Evolutionary conservation across 2,797 vertebrate genomes (phyloP).

Genomic region (Myotis findleyi): DNA sequence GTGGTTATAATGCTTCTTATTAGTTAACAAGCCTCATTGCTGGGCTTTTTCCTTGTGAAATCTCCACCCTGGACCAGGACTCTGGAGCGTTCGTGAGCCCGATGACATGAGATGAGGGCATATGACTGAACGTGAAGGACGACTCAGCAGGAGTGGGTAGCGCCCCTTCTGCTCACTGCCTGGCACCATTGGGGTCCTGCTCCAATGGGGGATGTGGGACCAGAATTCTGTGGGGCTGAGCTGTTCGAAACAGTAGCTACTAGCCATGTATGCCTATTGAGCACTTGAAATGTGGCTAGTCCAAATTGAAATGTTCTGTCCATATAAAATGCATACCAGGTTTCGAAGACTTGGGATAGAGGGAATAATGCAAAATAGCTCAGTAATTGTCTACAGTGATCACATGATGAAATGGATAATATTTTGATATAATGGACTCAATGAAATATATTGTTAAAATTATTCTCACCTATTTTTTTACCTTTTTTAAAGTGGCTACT

Average conservation of each 20-base stretch:
- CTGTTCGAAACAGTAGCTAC: not conserved
- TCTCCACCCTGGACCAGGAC: not conserved
- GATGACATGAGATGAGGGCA: not conserved
- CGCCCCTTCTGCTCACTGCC: not conserved
- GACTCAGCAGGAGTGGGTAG: too few species aligned
- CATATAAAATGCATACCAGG: not conserved
- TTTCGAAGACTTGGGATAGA: not conserved
- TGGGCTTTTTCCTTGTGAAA: conserved; percentile 31
- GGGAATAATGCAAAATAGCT: not conserved
- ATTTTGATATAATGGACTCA: not conserved
- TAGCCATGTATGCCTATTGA: not conserved
- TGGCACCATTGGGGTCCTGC: not conserved
- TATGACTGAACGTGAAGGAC: rapidly evolving
- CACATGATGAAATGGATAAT: conserved; percentile 7
- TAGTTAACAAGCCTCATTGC: not conserved
- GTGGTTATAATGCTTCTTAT: not conserved
- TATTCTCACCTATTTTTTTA: conserved; percentile 11
- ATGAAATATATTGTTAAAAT: conserved; percentile 35
- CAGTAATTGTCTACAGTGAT: not conserved
- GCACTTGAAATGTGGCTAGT: not conserved
- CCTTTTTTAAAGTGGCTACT: not conserved
- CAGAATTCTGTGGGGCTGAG: rapidly evolving
- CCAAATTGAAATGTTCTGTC: not conserved
- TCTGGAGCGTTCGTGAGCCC: not conserved
- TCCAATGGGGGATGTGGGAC: not conserved